phyloP scores from a whole-genome alignment of 2,113 vertebrate species.

The Hiodon tergisus region DNA sequence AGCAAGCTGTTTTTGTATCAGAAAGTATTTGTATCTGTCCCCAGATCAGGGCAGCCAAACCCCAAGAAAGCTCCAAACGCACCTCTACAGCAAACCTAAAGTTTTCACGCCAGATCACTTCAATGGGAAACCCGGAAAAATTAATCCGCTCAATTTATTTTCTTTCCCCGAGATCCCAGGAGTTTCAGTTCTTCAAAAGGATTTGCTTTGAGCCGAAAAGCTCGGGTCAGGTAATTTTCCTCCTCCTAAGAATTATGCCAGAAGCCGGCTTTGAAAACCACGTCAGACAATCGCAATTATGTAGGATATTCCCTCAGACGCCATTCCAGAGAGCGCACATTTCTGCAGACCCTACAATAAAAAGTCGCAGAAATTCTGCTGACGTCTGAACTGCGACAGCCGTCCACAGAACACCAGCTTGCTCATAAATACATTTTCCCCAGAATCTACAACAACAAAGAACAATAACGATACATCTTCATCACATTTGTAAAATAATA shows the following conservation, averaged over 20 bases:
- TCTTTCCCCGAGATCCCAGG: neutral
- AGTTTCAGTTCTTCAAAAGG: neutral
- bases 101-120: too few relatives aligned
- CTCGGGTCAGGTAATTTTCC: neutral
- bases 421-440: neutral
- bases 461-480: conserved; percentile 7
- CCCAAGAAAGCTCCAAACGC: too few relatives aligned
- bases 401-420: neutral
- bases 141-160: neutral
- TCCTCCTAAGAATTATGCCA: neutral
- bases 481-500: conserved; percentile 17
- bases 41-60: neutral
- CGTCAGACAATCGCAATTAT: neutral
- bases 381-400: neutral
- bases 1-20: neutral
- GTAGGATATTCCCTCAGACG: conserved; percentile 5
- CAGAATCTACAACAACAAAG: neutral
- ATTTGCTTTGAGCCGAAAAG: neutral
- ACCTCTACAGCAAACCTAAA: too few relatives aligned
- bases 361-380: neutral
- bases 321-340: neutral
- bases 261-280: neutral
- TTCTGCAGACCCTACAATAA: conserved; percentile 9
- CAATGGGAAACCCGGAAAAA: neutral
- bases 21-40: neutral